These are phyloP conservation scores for Brachionus asplanchnoidis DNA, from an alignment of 1,140 invertebrate genomes.

Conservation along the genomic window DNA sequence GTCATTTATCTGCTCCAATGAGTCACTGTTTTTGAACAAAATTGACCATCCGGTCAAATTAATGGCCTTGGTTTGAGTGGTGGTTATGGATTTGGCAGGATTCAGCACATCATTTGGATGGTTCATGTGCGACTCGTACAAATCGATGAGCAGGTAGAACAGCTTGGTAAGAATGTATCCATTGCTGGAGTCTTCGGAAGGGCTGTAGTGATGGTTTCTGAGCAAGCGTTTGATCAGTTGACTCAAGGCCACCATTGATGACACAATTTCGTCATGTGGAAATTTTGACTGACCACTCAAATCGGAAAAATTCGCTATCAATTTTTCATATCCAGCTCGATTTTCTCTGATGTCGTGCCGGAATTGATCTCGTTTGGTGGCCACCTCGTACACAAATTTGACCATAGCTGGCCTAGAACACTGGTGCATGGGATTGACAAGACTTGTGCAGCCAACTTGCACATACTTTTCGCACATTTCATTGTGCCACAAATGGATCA, in stretches of 20 bases:
- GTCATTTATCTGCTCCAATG: not conserved
- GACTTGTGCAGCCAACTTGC: slow-evolving; percentile 9
- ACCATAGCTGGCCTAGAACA: slow-evolving; percentile 39
- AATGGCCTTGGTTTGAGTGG: not conserved
- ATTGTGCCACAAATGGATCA: slow-evolving; percentile 40
- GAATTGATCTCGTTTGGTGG: slow-evolving; percentile 30
- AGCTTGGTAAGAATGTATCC: not conserved
- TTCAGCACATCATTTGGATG: slow-evolving; percentile 37
- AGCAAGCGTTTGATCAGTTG: slow-evolving; percentile 33
- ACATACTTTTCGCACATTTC: slow-evolving; percentile 40
- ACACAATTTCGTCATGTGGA: slow-evolving; percentile 21
- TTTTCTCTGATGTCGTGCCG: slow-evolving; percentile 33
- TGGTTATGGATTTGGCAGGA: not conserved
- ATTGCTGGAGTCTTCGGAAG: slow-evolving; percentile 12
- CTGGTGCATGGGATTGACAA: slow-evolving; percentile 40
- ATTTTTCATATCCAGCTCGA: slow-evolving; percentile 3
- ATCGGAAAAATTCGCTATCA: slow-evolving; percentile 25
- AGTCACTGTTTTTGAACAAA: slow-evolving; percentile 12
- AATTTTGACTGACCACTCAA: not conserved
- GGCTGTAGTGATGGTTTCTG: not conserved
- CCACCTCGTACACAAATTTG: slow-evolving; percentile 37
- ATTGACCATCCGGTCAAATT: slow-evolving; percentile 21
- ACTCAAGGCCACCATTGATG: slow-evolving; percentile 33
- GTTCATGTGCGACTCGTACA: slow-evolving; percentile 35
- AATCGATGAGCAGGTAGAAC: slow-evolving; percentile 36